These are phyloP conservation scores for Aphelenchoides fujianensis DNA, from an alignment of 1,140 invertebrate genomes.

Conservation along the genomic window DNA sequence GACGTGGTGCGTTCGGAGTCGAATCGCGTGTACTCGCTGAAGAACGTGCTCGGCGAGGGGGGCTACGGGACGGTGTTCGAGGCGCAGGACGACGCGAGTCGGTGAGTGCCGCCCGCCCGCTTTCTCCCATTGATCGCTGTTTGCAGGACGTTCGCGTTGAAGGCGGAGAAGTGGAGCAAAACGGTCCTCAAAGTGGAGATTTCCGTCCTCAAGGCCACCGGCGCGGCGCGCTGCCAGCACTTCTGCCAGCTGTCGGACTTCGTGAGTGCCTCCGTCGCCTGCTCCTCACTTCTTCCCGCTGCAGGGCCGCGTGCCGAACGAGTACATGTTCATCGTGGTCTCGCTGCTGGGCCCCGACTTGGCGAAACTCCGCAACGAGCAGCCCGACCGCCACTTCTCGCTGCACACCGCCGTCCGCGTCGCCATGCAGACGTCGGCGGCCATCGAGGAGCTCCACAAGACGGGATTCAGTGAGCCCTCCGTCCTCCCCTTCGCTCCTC, in stretches of 20 bases:
- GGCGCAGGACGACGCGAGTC: constrained; percentile 22
- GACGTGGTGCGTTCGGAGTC: constrained; percentile 16
- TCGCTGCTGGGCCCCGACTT: constrained; percentile 25
- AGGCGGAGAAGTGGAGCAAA: constrained; percentile 47
- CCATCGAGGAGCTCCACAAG: constrained; percentile 26
- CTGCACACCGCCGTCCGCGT: constrained; percentile 26
- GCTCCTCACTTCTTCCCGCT: neutral
- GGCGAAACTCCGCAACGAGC: constrained; percentile 19
- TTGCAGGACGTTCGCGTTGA: constrained; percentile 21
- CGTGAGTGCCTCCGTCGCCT: neutral
- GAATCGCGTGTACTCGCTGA: constrained; percentile 9
- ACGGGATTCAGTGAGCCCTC: constrained; percentile 21
- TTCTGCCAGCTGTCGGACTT: constrained; percentile 20
- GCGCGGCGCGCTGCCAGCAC: constrained; percentile 19
- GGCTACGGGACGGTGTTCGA: constrained; percentile 31
- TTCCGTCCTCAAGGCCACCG: constrained; percentile 31
- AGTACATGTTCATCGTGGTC: constrained; percentile 34
- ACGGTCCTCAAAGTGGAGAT: constrained; percentile 49
- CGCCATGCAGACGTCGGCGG: constrained; percentile 24
- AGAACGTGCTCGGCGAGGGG: constrained; percentile 20
- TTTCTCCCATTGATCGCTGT: neutral
- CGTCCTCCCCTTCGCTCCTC: too few relatives aligned
- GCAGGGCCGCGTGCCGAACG: constrained; percentile 17
- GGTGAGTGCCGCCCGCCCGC: neutral
- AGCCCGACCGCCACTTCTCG: constrained; percentile 23